These are phyloP conservation scores for Kradibia gibbosae DNA, from an alignment of 1,140 invertebrate species.

Conservation along the genomic window DNA sequence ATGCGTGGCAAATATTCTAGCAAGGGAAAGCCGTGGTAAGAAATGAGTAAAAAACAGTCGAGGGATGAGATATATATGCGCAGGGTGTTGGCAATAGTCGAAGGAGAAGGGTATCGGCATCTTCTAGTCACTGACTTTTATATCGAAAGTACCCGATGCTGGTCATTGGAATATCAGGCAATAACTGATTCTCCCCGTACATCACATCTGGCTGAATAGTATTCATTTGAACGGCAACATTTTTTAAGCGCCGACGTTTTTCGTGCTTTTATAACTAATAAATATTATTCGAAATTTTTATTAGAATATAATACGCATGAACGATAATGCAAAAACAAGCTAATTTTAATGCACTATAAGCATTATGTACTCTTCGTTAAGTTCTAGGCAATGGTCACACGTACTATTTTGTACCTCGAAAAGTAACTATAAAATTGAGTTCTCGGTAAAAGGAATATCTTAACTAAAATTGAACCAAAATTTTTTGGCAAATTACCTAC, in stretches of 20 bases:
- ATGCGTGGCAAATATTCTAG: slow-evolving; percentile 53
- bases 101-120: slow-evolving; percentile 53
- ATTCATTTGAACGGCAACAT: slow-evolving; percentile 27
- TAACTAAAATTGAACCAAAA: too few species aligned
- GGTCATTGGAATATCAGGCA: slow-evolving; percentile 41
- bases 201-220: neutral
- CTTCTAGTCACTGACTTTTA: slow-evolving; percentile 57
- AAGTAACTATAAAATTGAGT: too few species aligned
- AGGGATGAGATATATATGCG: slow-evolving; percentile 1
- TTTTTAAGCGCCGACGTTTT: neutral
- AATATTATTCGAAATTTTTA: too few species aligned
- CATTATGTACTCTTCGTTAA: too few species aligned
- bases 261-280: neutral
- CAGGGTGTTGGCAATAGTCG: neutral
- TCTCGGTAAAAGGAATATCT: too few species aligned
- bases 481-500: too few species aligned
- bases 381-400: too few species aligned
- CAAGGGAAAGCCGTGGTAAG: neutral
- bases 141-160: slow-evolving; percentile 49
- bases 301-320: too few species aligned
- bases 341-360: too few species aligned
- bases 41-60: slow-evolving; percentile 43
- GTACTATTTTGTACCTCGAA: too few species aligned
- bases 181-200: slow-evolving; percentile 24
- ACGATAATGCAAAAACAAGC: too few species aligned